Percentiles rank a stretch among this genome's conserved stretches.
Conservation (phyloP, 1,140 invertebrate genomes). For the Nomia melanderi region DNA sequence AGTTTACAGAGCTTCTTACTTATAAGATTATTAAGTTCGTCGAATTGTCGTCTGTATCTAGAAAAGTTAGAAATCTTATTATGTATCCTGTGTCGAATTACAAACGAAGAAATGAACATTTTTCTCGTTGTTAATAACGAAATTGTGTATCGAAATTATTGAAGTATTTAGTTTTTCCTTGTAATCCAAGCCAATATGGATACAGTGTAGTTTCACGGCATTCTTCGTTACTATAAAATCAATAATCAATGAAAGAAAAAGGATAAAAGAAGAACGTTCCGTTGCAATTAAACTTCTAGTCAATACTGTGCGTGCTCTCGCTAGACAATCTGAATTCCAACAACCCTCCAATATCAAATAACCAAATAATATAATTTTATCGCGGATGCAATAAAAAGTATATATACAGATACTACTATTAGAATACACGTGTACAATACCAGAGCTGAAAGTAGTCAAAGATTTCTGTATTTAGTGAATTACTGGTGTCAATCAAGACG, state of each 20-base stretch:
- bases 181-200: not conserved
- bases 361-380: conserved; percentile 36
- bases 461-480: conserved; percentile 18
- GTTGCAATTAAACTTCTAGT: conserved; percentile 48
- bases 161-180: not conserved
- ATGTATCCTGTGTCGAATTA: too few relatives aligned
- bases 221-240: conserved; percentile 12
- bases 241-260: too few relatives aligned
- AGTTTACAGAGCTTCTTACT: not conserved
- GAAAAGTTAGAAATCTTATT: too few relatives aligned
- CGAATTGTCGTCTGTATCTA: too few relatives aligned
- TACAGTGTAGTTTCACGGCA: conserved; percentile 20
- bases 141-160: not conserved
- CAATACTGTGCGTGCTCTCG: conserved; percentile 50
- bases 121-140: not conserved
- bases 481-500: not conserved
- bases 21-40: too few relatives aligned
- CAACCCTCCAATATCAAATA: conserved; percentile 25
- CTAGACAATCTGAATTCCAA: conserved; percentile 44
- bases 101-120: too few relatives aligned
- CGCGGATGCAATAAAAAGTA: conserved; percentile 8
- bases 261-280: too few relatives aligned
- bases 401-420: not conserved
- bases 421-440: conserved; percentile 9
- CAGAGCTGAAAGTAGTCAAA: conserved; percentile 14